Evolutionary conservation across 2,113 vertebrate species (phyloP).

Genomic region (Illadopsis cleaveri): DNA sequence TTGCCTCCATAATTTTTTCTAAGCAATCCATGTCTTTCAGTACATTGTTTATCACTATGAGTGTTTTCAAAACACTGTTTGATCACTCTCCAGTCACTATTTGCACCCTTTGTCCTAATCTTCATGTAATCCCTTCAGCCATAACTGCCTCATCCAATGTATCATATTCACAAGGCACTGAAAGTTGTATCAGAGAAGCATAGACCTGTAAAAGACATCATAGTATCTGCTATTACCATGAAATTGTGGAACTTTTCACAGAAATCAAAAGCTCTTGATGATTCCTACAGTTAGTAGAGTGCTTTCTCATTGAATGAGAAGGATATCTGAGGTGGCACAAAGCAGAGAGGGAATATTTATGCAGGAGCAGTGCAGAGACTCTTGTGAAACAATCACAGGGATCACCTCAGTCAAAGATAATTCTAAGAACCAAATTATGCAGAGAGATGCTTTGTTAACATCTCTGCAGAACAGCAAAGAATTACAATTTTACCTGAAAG

Average conservation of each 20-base stretch:
- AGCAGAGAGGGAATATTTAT: neutral
- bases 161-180: neutral
- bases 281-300: neutral
- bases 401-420: slow-evolving; percentile 8
- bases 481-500: neutral
- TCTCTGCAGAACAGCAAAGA: neutral
- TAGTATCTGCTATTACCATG: neutral
- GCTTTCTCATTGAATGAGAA: neutral
- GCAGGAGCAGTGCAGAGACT: neutral
- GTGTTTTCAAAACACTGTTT: neutral
- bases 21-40: neutral
- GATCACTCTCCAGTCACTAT: neutral
- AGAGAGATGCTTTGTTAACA: slow-evolving; percentile 10
- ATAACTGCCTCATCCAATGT: neutral
- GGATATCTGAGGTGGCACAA: neutral
- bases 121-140: slow-evolving; percentile 18
- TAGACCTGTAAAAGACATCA: neutral
- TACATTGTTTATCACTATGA: neutral
- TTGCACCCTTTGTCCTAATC: neutral
- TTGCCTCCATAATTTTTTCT: neutral
- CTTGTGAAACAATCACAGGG: neutral
- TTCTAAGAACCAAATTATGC: neutral
- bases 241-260: neutral
- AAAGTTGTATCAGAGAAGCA: neutral
- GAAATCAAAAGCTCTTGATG: slow-evolving; percentile 8